These are phyloP conservation scores for Scaptomyza parva DNA, from an alignment of 2,888 invertebrate species.

Conservation along the genomic window DNA sequence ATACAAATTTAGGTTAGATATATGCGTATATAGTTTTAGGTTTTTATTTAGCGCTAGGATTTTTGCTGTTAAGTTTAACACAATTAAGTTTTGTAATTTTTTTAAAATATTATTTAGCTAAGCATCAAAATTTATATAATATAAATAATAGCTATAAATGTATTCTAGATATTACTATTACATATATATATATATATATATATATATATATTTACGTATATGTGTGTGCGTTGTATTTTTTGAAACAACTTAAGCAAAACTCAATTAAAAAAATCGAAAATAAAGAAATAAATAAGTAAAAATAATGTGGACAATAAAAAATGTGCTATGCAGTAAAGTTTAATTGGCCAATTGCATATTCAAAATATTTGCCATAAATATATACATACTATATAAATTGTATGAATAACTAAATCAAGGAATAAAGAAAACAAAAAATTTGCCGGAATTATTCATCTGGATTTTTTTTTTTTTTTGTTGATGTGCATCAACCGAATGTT, in stretches of 20 bases:
- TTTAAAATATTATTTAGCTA: conserved; percentile 22
- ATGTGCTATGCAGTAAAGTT: conserved; percentile 54
- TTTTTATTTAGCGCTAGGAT: conserved; percentile 52
- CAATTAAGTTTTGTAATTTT: conserved; percentile 56
- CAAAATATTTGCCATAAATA: conserved; percentile 23
- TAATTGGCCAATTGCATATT: conserved; percentile 24
- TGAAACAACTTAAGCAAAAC: conserved; percentile 57
- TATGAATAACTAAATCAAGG: conserved; percentile 22
- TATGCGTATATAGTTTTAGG: conserved; percentile 29
- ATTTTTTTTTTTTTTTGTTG: not conserved
- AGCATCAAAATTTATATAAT: conserved; percentile 2
- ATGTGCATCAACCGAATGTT: conserved; percentile 13
- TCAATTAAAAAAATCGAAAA: conserved; percentile 3
- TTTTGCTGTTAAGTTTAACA: conserved; percentile 69
- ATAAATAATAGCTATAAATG: conserved; percentile 34
- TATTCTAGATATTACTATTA: conserved; percentile 16
- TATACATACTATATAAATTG: conserved; percentile 1
- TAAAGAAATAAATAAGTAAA: conserved; percentile 5
- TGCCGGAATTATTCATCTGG: not conserved
- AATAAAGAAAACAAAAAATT: conserved; percentile 8
- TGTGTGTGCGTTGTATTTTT: conserved; percentile 64
- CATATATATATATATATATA: not conserved
- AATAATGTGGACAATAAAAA: conserved; percentile 70
- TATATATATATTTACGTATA: too few relatives aligned
- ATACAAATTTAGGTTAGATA: conserved; percentile 25